Evolutionary conservation across 2,888 invertebrate genomes (phyloP), one percentile per base, ranked within the genome.

Genomic region (Lasioglossum vierecki): DNA sequence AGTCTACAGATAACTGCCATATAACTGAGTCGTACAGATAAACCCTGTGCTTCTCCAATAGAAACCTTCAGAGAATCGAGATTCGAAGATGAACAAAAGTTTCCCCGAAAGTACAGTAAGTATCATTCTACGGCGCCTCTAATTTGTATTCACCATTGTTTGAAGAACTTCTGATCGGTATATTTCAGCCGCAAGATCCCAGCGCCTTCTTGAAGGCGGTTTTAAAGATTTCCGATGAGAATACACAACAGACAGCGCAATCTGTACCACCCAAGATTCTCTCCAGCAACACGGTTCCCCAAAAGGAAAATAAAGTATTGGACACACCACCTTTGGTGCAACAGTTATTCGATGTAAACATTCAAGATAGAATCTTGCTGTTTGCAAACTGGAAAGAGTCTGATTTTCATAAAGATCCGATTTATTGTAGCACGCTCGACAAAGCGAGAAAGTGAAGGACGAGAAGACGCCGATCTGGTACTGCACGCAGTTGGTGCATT

Each of bases 401-500:
- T 68, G 46, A 6, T 41, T 68, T 49, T 41, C 4, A 39, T n/a
- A 9, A n/a, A 4, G 11, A n/a, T 49, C 22, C 0, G 22, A 53
- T 63, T 79, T 11, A n/a, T 92, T 89, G 2, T 83, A 94, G 94
- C 93, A 93, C 63, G 94, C 95, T 2, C 86, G 95, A 49, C 91
- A 93, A 86, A 91, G 91, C 2, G 89, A 92, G 72, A 88, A 90
- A 68, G 88, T 91, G 79, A 86, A 91, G 44, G 88, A 89, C 2
- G 88, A 88, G 3, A 88, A 91, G 4, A 90, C 85, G 18, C 70
- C 88, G 8, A 87, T 90, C 41, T 93, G 92, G 78, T 93, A 94
- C 63, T 93, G 93, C 66, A 92, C 95, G 0, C 94, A 94, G 86
- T 90, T 96, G 66, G 89, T 96, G 57, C 95, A 94, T 41, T 94